Evolutionary conservation across 2,888 invertebrate genomes (phyloP), one percentile per base, ranked within the genome.

Genomic region (Podabrus alpinus): DNA sequence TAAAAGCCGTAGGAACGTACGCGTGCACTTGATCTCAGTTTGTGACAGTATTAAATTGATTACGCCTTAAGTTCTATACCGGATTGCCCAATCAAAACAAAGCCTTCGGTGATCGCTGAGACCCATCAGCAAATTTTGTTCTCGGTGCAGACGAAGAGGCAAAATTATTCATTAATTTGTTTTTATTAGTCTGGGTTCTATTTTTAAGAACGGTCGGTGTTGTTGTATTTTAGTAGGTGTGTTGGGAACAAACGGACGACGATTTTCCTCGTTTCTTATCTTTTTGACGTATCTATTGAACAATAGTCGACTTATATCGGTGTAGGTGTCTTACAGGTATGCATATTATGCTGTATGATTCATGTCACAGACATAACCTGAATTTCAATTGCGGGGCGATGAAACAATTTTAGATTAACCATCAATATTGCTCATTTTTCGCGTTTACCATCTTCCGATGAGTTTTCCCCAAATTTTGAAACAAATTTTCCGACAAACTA

Each of bases 231-330:
- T 10, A 17, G 66, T 73, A 68, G 76, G 78, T 73, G 78, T 78
- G 78, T 71, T 62, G 69, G 71, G 74, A 77, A 75, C 59, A 75
- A 74, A 68, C 24, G 66, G 71, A 67, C 61, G 73, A 67, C 68
- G 73, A 64, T 77, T 78, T 77, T 77, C 74, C 76, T 74, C 73
- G 59, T 75, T 76, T 70, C 78, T 78, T 78, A 78, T 78, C 78
- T 74, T 73, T 74, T 76, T 74, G 68, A 74, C 78, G 70, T 76
- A 78, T 78, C 78, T 67, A 69, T 67, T 59, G 75, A 78, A 78
- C 78, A 78, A 78, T 78, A 75, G 78, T 75, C 66, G 64, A 71
- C 70, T 72, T 75, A 71, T 73, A 72, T 76, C 71, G 76, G 68
- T 66, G 78, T 78, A 75, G 74, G 75, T 76, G 75, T 68, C 60